These are phyloP conservation scores for Ophonus ardosiacus DNA, from an alignment of 2,888 invertebrate species.

Conservation along the genomic window DNA sequence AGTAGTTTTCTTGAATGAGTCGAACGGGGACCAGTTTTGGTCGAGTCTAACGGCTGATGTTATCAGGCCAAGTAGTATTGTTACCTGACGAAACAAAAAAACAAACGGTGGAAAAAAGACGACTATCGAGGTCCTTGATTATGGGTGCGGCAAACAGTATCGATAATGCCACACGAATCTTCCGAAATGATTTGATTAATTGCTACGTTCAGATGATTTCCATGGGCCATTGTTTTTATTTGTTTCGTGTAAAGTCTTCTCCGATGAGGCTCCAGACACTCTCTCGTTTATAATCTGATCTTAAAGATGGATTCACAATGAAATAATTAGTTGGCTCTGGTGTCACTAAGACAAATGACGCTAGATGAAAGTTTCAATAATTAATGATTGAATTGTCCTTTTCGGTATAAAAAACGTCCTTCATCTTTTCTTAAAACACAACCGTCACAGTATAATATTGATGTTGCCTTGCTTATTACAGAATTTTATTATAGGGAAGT, in stretches of 20 bases:
- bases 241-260: constrained; percentile 39
- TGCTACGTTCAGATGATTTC: constrained; percentile 37
- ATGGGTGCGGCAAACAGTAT: constrained; percentile 55
- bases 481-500: too few relatives aligned
- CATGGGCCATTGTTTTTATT: constrained; percentile 45
- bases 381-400: constrained; percentile 4
- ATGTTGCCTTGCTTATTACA: too few relatives aligned
- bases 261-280: constrained; percentile 32
- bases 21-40: constrained; percentile 39
- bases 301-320: constrained; percentile 50
- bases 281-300: constrained; percentile 46
- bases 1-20: constrained; percentile 56
- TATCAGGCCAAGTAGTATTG: constrained; percentile 59
- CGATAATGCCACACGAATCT: constrained; percentile 55
- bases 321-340: constrained; percentile 27
- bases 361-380: constrained; percentile 18
- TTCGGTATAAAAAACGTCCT: not conserved
- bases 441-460: not conserved
- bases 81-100: constrained; percentile 56
- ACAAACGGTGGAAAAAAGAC: constrained; percentile 47
- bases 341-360: constrained; percentile 28
- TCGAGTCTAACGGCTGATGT: constrained; percentile 58
- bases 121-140: constrained; percentile 25
- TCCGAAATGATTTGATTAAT: constrained; percentile 57
- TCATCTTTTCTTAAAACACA: not conserved